Conservation (phyloP, 2,797 vertebrate genomes). For the Tragopan temminckii region DNA sequence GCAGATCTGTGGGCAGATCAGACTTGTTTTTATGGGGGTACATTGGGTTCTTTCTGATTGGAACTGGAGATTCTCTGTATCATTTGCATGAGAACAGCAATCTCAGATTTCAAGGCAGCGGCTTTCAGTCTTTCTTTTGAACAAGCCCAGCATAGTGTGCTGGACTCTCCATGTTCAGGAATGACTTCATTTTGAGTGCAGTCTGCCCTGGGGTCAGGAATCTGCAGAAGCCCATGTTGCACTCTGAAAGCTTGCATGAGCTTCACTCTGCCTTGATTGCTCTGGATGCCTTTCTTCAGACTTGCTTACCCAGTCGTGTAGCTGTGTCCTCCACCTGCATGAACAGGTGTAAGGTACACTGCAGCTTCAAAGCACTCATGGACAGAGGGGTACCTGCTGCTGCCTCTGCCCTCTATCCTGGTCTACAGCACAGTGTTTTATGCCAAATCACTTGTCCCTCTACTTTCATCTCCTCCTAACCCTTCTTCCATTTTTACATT, state of each 20-base stretch:
- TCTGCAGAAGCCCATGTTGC: not conserved
- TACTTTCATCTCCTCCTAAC: not conserved
- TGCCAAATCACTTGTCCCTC: fast-evolving
- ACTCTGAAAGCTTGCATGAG: not conserved
- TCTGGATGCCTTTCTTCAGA: not conserved
- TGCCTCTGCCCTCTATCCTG: not conserved
- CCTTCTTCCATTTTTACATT: not conserved
- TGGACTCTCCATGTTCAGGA: not conserved
- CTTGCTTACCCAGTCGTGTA: not conserved
- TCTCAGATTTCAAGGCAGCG: not conserved
- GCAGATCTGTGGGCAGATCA: not conserved
- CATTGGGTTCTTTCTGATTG: not conserved
- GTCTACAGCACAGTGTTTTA: not conserved
- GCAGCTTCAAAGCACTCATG: not conserved
- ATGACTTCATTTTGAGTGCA: not conserved
- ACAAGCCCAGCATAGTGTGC: not conserved
- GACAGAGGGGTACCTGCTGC: not conserved
- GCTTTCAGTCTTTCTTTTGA: not conserved
- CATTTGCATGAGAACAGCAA: not conserved
- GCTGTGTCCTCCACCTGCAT: fast-evolving
- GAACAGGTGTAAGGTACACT: not conserved
- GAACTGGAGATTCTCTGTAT: not conserved
- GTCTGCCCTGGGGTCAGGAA: not conserved
- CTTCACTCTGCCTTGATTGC: not conserved
- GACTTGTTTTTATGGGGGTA: not conserved